phyloP scores from a whole-genome alignment of 2,797 vertebrate species.

The Salmo trutta region DNA sequence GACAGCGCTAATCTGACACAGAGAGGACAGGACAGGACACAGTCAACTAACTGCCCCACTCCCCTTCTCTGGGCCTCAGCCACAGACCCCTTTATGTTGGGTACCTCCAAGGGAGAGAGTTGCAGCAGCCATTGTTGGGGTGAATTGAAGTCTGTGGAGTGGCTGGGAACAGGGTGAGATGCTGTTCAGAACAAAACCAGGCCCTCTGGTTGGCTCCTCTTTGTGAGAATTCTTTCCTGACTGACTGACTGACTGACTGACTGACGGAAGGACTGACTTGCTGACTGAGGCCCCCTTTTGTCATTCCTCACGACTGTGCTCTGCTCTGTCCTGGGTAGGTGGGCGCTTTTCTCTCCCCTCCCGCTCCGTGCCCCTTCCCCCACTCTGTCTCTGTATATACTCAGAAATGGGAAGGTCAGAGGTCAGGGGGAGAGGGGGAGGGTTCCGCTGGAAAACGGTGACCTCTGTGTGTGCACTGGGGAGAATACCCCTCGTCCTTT shows the following conservation, averaged over 20 bases:
- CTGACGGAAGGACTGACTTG: conserved; percentile 37
- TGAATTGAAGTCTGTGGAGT: conserved; percentile 53
- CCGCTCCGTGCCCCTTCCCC: conserved; percentile 38
- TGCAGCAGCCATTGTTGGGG: conserved; percentile 61
- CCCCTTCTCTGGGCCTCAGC: not conserved
- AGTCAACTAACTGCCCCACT: not conserved
- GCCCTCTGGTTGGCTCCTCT: conserved; percentile 50
- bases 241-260: conserved; percentile 56
- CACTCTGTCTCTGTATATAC: conserved; percentile 75
- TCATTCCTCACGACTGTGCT: conserved; percentile 67
- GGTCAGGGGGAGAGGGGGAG: conserved; percentile 72
- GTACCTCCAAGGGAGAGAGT: conserved; percentile 44
- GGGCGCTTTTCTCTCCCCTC: conserved; percentile 53
- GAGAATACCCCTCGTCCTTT: conserved; percentile 85
- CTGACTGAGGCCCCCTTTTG: conserved; percentile 69
- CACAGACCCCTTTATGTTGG: not conserved
- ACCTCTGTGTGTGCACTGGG: conserved; percentile 83
- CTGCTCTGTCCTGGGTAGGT: conserved; percentile 55
- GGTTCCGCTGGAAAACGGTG: conserved; percentile 78
- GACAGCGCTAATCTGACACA: not conserved
- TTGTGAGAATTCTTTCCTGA: conserved; percentile 62
- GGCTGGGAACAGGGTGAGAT: conserved; percentile 69
- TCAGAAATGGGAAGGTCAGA: conserved; percentile 79
- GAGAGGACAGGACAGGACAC: not conserved
- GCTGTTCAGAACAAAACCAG: conserved; percentile 43